Base-by-base conservation (phyloP, 2,888 invertebrate species). In the Drosophila atroscutellata region DNA sequence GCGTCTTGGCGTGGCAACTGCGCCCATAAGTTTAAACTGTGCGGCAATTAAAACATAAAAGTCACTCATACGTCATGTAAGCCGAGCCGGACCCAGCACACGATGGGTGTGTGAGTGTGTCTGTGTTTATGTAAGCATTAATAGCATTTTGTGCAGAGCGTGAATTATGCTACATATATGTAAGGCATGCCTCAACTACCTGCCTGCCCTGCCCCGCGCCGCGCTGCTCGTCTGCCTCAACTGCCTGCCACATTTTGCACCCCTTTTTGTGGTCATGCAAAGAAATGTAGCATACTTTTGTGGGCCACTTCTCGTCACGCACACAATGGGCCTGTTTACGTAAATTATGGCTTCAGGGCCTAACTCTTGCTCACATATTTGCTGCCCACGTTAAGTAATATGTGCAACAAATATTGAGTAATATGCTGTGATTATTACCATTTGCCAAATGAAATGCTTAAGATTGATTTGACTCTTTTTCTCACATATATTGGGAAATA, bases 21-120 rank as follows among this genome's bases (percentile, higher is more conserved):
- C 55, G 75, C 72, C 68, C 65, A 68, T 69, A 82, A 67, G 72
- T 79, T 85, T 81, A 81, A 85, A 76, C 73, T 82, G 72, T 75
- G 67, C 68, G 72, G 73, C 90, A 90, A 85, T 85, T 90, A 85
- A 90, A 88, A 85, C 88, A 85, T 85, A 90, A 90, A 90, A 88
- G 86, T 86, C 90, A 86, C 89, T 86, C 90, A 86, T 90, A 90
- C 85, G 85, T 75, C 85, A 82, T 71, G 82, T 69, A 49, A 66
- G 77, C 24, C 24, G n/a, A n/a, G 37, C 81, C 70, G 34, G 49
- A 37, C 66, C 34, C 54, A 30, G n/a, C 47, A 45, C 45, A 30
- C 5, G 28, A 30, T 20, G 37, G 18, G 28, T n/a, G 7, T 18
- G n/a, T 61, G 62, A 32, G 24, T 45, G 52, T 28, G 60, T 42